These are phyloP conservation scores for Rana temporaria DNA, from an alignment of 2,113 vertebrate species.

Conservation along the genomic window DNA sequence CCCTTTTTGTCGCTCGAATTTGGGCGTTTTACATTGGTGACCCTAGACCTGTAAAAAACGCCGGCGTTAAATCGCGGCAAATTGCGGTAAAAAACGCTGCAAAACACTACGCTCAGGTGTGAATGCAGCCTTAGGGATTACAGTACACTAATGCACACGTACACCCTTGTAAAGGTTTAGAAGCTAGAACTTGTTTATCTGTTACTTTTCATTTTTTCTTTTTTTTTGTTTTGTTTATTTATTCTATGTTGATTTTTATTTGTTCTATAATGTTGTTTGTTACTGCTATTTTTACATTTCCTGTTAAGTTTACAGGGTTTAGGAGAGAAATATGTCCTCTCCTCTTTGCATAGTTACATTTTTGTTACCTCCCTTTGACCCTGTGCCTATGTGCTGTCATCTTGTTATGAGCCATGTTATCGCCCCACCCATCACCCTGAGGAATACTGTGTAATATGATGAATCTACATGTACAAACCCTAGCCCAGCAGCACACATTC, in stretches of 20 bases:
- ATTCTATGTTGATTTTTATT: background rate
- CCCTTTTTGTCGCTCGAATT: no score
- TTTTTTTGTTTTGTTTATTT: background rate
- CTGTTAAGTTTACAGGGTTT: background rate
- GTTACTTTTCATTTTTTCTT: background rate
- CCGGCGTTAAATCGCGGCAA: no score
- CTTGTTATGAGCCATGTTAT: no score
- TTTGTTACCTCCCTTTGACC: background rate
- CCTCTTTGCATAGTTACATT: background rate
- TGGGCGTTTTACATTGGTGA: no score
- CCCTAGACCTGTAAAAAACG: no score
- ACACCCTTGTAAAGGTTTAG: background rate
- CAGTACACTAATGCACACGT: no score
- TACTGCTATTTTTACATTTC: background rate
- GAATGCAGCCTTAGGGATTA: no score
- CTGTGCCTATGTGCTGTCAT: background rate
- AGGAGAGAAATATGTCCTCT: background rate
- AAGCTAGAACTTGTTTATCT: background rate
- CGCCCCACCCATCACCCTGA: background rate
- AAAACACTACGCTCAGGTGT: no score
- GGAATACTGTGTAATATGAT: background rate
- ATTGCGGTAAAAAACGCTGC: no score
- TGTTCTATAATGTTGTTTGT: background rate
- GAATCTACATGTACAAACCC: background rate
- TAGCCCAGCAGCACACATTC: background rate